Evolutionary conservation across 2,797 vertebrate species (phyloP), one percentile per base, ranked within the genome.

Genomic region (Crenichthys baileyi): DNA sequence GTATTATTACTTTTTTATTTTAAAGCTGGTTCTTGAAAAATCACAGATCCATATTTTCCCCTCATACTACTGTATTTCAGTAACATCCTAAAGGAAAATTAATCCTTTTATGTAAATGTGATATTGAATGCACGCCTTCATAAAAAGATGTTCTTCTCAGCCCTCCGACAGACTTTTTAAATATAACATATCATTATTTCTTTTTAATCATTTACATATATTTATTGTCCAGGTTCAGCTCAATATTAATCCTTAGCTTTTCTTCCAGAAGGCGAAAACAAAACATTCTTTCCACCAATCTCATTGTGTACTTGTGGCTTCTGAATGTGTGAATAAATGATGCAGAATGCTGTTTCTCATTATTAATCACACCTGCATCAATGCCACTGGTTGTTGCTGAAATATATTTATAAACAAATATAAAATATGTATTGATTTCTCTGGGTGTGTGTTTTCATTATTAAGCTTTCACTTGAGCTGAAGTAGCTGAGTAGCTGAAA

Each of bases 401-500:
- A 91, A 83, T 87, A 81, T 20, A 74, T 46, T 44, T 44, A 74
- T 74, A 29, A 22, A 74, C 58, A 74, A 41, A 68, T 44, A 7
- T 68, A 31, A 74, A 74, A 74, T 61, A 78, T 61, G 60, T 82
- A 92, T 87, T 26, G 72, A 85, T 83, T 84, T 82, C 77, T 90
- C 82, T 63, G 88, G 83, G 85, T 82, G 89, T 86, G 81, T 85
- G 81, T 74, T 88, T 85, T 72, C 41, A 85, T 89, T 90, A 93
- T 90, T 91, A 90, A 91, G 90, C 89, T 91, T 92, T 89, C 83
- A 89, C 90, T 91, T 79, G 79, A 90, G 86, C 80, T 36, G 85
- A 89, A 86, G 79, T 87, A 90, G 86, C 87, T 88, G 79, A 89
- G 91, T 84, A 90, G 88, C 89, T 80, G 82, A 89, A 90, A 90